Conservation (phyloP, 92 coral and sea anemone species). For the Umimayanthus kanabou region DNA sequence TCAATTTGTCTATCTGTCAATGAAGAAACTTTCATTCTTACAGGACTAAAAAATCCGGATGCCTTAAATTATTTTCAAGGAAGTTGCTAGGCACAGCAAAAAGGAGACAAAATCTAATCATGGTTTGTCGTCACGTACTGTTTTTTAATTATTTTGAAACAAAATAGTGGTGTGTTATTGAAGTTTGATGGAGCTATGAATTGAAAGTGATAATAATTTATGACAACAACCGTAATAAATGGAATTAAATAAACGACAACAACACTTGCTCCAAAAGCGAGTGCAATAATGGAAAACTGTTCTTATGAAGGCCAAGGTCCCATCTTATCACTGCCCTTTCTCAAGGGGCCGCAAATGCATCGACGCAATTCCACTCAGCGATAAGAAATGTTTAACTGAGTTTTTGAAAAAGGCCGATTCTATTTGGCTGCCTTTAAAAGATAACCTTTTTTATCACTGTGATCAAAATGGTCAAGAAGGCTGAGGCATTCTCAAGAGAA, state of each 20-base stretch:
- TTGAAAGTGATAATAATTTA: neutral
- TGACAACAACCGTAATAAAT: neutral
- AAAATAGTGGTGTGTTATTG: neutral
- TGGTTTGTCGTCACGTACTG: neutral
- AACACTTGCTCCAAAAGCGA: neutral
- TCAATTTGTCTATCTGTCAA: no score
- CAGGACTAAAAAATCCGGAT: neutral
- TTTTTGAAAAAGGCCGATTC: neutral
- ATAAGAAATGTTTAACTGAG: neutral
- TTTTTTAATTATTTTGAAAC: no score
- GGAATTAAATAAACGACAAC: no score
- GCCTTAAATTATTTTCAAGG: neutral
- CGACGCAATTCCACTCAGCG: neutral
- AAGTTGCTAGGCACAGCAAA: neutral
- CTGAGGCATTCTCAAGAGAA: neutral
- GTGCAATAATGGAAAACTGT: neutral
- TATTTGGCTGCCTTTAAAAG: neutral
- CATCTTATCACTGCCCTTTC: neutral
- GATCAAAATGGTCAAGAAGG: neutral
- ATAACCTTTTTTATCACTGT: neutral
- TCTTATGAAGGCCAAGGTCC: neutral
- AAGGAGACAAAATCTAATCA: neutral
- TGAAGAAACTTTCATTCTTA: neutral
- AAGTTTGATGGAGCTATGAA: neutral
- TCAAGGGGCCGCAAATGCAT: neutral